phyloP scores from a whole-genome alignment of 2,797 vertebrate species.

The Alouatta caraya region DNA sequence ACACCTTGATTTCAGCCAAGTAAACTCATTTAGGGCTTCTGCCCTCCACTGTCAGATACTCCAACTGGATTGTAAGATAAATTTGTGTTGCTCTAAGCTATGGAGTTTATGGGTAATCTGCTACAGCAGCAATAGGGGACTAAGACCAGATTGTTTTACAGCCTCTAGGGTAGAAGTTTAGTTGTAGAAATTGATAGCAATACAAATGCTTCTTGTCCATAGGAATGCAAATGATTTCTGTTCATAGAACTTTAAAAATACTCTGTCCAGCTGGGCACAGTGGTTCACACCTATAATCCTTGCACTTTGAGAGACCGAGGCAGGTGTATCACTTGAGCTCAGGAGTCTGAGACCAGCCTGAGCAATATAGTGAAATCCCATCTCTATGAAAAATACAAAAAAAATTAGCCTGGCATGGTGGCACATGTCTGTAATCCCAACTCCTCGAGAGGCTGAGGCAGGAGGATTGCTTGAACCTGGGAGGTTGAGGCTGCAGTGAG shows the following conservation, averaged over 20 bases:
- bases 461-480: background rate
- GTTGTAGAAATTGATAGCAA: background rate
- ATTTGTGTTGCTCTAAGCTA: background rate
- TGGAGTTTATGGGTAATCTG: background rate
- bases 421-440: background rate
- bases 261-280: fast-evolving
- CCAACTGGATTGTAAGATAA: background rate
- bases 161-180: background rate
- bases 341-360: background rate
- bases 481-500: background rate
- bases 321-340: background rate
- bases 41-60: background rate
- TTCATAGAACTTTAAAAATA: background rate
- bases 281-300: background rate
- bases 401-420: background rate
- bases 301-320: background rate
- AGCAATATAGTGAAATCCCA: background rate
- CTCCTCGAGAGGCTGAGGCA: background rate
- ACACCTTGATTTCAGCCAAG: background rate
- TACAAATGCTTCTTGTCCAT: background rate
- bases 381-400: background rate
- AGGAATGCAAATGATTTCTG: background rate
- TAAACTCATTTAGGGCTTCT: background rate
- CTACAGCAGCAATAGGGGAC: background rate
- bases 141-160: background rate